These are phyloP conservation scores for Condylostylus longicornis DNA, from an alignment of 1,140 invertebrate genomes.

Conservation along the genomic window DNA sequence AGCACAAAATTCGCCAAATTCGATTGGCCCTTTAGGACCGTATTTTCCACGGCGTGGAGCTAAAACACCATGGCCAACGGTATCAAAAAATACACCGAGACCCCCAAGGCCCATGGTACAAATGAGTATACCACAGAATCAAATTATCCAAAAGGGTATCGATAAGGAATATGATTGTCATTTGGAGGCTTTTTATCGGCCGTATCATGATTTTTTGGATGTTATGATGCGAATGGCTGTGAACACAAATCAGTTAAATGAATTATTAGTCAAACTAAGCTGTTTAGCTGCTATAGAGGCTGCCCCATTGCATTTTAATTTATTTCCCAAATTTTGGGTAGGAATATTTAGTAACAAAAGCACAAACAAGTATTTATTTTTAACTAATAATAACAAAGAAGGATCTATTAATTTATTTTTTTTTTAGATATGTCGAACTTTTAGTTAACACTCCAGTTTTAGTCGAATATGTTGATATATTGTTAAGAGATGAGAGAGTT, in stretches of 20 bases:
- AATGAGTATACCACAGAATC: slow-evolving; percentile 67
- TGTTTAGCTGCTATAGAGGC: slow-evolving; percentile 30
- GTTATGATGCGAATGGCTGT: slow-evolving; percentile 78
- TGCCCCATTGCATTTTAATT: slow-evolving; percentile 28
- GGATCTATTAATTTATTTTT: neutral
- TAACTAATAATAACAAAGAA: neutral
- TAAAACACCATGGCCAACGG: slow-evolving; percentile 21
- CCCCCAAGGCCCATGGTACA: slow-evolving; percentile 71
- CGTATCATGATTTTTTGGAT: slow-evolving; percentile 74
- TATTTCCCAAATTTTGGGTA: slow-evolving; percentile 32
- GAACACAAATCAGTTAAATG: slow-evolving; percentile 28
- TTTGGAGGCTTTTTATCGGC: slow-evolving; percentile 59
- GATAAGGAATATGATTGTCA: slow-evolving; percentile 67
- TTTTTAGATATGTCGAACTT: slow-evolving; percentile 24
- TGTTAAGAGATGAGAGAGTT: slow-evolving; percentile 22
- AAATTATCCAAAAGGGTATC: slow-evolving; percentile 41
- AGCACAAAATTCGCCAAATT: slow-evolving; percentile 60
- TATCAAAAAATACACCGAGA: slow-evolving; percentile 34
- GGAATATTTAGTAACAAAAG: slow-evolving; percentile 30
- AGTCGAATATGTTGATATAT: slow-evolving; percentile 27
- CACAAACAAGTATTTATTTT: slow-evolving; percentile 23
- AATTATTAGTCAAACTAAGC: slow-evolving; percentile 26
- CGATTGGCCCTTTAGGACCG: slow-evolving; percentile 35
- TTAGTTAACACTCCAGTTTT: slow-evolving; percentile 23
- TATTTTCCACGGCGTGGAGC: slow-evolving; percentile 27